Conservation (phyloP, 2,797 vertebrate species). For the Lemur catta region DNA sequence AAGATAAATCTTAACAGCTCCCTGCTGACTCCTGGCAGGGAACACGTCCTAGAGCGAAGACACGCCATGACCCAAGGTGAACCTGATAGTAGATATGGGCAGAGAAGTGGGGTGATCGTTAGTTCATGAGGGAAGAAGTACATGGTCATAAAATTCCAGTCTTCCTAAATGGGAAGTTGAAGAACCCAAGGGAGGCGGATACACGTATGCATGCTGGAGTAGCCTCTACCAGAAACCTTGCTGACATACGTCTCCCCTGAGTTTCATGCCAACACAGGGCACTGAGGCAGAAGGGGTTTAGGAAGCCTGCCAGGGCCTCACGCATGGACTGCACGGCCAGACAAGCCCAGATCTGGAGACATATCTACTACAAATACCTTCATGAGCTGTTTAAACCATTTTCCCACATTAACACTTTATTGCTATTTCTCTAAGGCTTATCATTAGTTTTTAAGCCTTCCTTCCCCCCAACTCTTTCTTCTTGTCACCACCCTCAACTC, state of each 20-base stretch:
- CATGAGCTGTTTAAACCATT: not conserved
- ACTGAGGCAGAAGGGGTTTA: not conserved
- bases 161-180: not conserved
- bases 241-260: not conserved
- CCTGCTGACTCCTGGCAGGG: not conserved
- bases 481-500: not conserved
- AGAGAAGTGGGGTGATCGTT: not conserved
- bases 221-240: not conserved
- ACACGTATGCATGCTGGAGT: not conserved
- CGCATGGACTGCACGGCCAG: not conserved
- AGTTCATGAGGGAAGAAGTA: not conserved
- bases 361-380: not conserved
- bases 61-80: not conserved
- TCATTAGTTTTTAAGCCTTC: not conserved
- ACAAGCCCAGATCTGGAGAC: not conserved
- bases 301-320: not conserved
- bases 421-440: not conserved
- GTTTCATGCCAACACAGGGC: not conserved
- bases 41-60: not conserved
- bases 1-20: not conserved
- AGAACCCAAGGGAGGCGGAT: not conserved
- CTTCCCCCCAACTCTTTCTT: not conserved
- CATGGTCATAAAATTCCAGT: not conserved
- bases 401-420: not conserved
- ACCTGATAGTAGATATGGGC: not conserved